phyloP scores from a whole-genome alignment of 2,113 vertebrate genomes.

The Syngnathoides biaculeatus region DNA sequence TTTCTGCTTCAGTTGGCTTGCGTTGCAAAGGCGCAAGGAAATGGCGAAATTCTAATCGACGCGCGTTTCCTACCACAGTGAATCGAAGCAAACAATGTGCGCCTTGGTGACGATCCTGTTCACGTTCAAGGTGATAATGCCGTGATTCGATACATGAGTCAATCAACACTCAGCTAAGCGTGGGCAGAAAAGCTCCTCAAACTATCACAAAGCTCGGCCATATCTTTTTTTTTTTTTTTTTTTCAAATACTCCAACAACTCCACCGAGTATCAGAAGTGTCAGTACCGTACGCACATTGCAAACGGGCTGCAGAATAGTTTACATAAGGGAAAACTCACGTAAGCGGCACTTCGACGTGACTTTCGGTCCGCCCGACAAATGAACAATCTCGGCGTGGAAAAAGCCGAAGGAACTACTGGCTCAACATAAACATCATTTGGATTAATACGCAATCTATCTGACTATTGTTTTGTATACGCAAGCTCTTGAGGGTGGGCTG shows the following conservation, averaged over 20 bases:
- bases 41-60: no score
- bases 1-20: no score
- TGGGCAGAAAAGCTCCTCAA: no score
- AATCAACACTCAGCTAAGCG: no score
- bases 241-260: neutral
- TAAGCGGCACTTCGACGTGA: conserved; percentile 38
- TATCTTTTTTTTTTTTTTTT: neutral
- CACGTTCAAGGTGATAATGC: no score
- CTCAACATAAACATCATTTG: neutral
- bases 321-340: conserved; percentile 31
- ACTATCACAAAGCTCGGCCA: neutral
- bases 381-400: conserved; percentile 40
- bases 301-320: conserved; percentile 10
- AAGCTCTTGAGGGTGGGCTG: neutral
- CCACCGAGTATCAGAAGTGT: neutral
- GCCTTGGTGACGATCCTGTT: no score
- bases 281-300: neutral
- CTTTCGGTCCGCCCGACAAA: conserved; percentile 41
- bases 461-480: neutral
- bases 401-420: neutral
- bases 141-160: neutral
- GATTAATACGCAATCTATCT: no score
- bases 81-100: no score
- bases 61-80: no score
- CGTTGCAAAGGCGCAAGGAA: no score